Percentiles rank a stretch among this genome's conserved stretches.
phyloP scores from a whole-genome alignment of 2,888 invertebrate genomes.

The Xestia c-nigrum region DNA sequence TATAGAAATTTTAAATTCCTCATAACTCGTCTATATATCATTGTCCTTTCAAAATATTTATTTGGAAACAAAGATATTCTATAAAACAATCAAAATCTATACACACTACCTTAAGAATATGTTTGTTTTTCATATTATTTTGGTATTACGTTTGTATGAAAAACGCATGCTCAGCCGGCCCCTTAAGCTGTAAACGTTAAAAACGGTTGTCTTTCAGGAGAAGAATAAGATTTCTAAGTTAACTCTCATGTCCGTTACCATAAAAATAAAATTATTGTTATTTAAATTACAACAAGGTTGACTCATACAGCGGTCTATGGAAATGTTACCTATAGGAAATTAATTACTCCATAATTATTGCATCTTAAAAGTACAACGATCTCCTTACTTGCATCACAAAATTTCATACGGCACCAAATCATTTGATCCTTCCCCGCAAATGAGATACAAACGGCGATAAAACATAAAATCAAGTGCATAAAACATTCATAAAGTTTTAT shows the following conservation, averaged over 20 bases:
- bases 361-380: not conserved
- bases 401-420: conserved; percentile 7
- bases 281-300: not conserved
- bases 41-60: no score
- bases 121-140: no score
- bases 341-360: conserved; percentile 8
- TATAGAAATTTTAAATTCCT: no score
- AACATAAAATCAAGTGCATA: conserved; percentile 64
- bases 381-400: not conserved
- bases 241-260: not conserved
- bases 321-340: conserved; percentile 7
- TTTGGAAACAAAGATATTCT: no score
- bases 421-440: conserved; percentile 40
- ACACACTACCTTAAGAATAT: no score
- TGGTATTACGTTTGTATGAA: no score
- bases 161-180: no score
- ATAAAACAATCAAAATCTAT: no score
- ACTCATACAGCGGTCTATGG: not conserved
- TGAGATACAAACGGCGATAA: conserved; percentile 54
- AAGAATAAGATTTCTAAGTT: not conserved
- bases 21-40: no score
- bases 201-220: not conserved
- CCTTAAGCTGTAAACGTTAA: not conserved
- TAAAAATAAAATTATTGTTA: no score
- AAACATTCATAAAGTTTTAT: conserved; percentile 73